Conservation (phyloP, 2,797 vertebrate genomes). For the Tauraco hartlaubi region DNA sequence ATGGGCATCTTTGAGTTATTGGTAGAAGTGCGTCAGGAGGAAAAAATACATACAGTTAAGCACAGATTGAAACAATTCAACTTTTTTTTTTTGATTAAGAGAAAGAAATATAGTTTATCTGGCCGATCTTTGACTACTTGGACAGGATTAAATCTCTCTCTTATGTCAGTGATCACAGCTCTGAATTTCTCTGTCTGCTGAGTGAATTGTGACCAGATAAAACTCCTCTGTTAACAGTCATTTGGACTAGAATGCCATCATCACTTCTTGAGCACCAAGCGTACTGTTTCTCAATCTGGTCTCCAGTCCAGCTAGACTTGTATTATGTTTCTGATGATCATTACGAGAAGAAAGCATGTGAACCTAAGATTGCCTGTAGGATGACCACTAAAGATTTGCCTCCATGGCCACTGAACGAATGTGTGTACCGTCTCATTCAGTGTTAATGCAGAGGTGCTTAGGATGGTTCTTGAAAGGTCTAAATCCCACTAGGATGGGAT, state of each 20-base stretch:
- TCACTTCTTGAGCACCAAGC: neutral
- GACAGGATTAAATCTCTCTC: neutral
- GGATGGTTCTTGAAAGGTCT: neutral
- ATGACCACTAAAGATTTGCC: neutral
- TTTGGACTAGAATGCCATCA: neutral
- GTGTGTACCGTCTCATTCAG: neutral
- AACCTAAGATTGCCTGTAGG: neutral
- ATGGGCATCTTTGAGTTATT: neutral
- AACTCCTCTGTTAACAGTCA: neutral
- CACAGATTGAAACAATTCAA: neutral
- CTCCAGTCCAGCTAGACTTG: neutral
- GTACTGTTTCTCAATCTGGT: neutral
- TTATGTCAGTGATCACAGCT: neutral
- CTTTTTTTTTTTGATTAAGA: neutral
- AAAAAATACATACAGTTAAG: neutral
- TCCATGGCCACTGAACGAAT: neutral
- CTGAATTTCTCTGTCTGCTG: neutral
- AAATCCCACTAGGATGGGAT: neutral
- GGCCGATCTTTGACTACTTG: neutral
- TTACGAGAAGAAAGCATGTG: neutral
- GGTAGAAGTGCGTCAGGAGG: neutral
- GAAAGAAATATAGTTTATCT: neutral
- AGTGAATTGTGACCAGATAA: neutral
- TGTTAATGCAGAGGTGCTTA: neutral
- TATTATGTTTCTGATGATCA: neutral